Evolutionary conservation across 2,888 invertebrate genomes (phyloP), one percentile per base, ranked within the genome.

Genomic region (Conchocele bisecta): DNA sequence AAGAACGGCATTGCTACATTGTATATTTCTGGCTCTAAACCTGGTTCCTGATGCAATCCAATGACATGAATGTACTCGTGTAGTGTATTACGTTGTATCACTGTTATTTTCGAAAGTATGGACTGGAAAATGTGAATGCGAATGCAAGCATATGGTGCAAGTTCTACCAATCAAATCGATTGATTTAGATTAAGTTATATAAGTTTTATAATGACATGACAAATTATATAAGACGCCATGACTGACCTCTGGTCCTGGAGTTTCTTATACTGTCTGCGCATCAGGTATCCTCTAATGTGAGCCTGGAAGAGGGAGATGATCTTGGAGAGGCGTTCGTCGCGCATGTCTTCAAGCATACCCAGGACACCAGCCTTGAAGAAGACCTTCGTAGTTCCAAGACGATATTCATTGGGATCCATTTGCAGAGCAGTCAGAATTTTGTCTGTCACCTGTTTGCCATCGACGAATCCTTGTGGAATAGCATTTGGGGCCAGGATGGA

Each of bases 311-410:
- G 98, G 90, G 98, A 96, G 91, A 99, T 96, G 92, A 99, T 98
- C 93, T 97, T 97, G 93, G 91, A 86, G 88, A 99, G 94, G 93
- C 98, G 97, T 92, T 99, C 99, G 93, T 99, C 99, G 95, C 99
- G 97, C 93, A 99, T 94, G 93, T 99, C 99, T 93, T 99, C 99
- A 95, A 99, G 97, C 93, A 97, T 97, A 96, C 99, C 99, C 94
- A 99, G 93, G 92, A 99, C 98, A 94, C 99, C 99, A 89, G 99
- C 99, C 91, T 99, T 97, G 98, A 99, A 99, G 97, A 99, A 99
- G 95, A 98, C 98, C 96, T 99, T 99, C 84, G 98, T 99, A 93
- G 97, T 96, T 93, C 99, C 99, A 92, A 98, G 95, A 93, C 98
- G 95, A 94, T 97, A 99, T 92, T 95, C 95, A 92, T 98, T 98